Percentiles rank a stretch among this genome's conserved stretches.
Evolutionary conservation across 2,113 vertebrate species (phyloP).

Genomic region (Rhinolophus sinicus): DNA sequence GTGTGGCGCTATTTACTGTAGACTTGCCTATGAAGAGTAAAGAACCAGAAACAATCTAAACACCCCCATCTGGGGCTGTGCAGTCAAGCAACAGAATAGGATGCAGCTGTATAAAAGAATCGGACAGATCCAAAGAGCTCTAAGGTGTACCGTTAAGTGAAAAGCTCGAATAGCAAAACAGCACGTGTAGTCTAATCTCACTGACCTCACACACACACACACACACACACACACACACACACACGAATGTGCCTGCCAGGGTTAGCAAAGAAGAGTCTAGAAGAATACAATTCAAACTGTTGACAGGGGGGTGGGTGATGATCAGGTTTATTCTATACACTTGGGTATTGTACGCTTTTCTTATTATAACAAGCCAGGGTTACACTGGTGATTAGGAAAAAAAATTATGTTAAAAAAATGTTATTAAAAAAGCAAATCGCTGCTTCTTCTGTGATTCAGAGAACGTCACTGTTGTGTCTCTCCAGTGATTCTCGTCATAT

Average conservation of each 20-base stretch:
- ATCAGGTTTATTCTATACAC: background rate
- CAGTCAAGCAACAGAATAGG: background rate
- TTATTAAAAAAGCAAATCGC: background rate
- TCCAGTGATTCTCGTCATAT: background rate
- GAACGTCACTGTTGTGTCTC: background rate
- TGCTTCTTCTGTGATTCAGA: background rate
- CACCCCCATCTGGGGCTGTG: accelerated
- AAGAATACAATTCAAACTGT: background rate
- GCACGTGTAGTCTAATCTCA: background rate
- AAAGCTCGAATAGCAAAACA: background rate
- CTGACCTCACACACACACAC: background rate
- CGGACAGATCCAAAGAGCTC: background rate
- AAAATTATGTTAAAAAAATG: background rate
- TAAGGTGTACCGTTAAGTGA: background rate
- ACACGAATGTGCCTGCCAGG: accelerated
- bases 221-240: background rate
- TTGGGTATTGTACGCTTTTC: background rate
- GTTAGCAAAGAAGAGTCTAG: too few species aligned
- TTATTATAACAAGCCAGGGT: background rate
- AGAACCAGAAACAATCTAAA: background rate
- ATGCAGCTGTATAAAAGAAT: background rate
- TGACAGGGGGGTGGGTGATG: background rate
- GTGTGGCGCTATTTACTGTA: too few species aligned
- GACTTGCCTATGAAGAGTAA: background rate
- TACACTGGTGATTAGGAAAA: background rate